Conservation (phyloP, 2,797 vertebrate genomes). For the Balearica regulorum region DNA sequence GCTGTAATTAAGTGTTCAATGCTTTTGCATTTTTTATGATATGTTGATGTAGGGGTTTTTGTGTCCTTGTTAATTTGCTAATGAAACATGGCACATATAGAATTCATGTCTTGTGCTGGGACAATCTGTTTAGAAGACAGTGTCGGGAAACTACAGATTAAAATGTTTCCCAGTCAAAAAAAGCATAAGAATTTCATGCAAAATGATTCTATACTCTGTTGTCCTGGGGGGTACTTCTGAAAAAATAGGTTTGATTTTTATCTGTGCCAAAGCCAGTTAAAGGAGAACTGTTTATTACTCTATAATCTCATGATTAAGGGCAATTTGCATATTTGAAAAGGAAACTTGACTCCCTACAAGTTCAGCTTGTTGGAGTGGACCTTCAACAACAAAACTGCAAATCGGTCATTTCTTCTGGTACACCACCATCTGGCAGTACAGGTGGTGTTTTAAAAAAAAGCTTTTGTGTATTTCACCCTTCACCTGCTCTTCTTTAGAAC, state of each 20-base stretch:
- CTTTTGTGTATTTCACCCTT: not conserved
- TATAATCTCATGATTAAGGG: not conserved
- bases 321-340: not conserved
- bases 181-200: not conserved
- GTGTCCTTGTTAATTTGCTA: not conserved
- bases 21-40: slow-evolving; percentile 28
- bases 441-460: not conserved
- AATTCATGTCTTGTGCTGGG: not conserved
- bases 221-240: not conserved
- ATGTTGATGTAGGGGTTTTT: not conserved
- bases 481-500: not conserved
- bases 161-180: not conserved
- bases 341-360: not conserved
- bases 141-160: not conserved
- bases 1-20: not conserved
- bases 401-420: not conserved
- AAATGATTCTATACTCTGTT: not conserved
- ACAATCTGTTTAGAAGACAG: not conserved
- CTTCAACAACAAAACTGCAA: not conserved
- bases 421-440: not conserved
- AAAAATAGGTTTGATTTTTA: not conserved
- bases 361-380: not conserved
- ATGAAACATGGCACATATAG: not conserved
- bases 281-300: not conserved
- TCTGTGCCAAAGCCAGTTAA: not conserved